These are phyloP conservation scores for Oenanthe oenanthe DNA, from an alignment of 2,113 vertebrate species.

Conservation along the genomic window DNA sequence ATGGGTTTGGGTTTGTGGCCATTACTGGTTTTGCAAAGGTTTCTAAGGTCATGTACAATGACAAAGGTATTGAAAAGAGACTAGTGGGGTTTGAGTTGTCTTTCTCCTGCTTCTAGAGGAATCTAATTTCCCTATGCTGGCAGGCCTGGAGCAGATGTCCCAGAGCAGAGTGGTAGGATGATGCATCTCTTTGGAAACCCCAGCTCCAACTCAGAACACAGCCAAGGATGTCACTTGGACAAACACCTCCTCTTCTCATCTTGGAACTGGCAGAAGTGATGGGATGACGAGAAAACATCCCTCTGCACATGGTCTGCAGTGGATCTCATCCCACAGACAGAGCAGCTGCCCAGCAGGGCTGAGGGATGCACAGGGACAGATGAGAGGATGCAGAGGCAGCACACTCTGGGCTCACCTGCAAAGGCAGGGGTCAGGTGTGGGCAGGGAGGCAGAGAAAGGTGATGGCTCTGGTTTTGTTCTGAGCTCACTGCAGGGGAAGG, in stretches of 20 bases:
- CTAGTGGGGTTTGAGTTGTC: background rate
- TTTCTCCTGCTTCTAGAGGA: background rate
- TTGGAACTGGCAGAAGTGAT: background rate
- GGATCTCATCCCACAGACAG: background rate
- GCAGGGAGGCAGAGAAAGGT: background rate
- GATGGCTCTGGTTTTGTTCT: background rate
- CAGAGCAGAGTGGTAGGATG: background rate
- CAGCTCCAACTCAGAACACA: background rate
- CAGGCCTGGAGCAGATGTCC: background rate
- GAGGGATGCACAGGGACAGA: background rate
- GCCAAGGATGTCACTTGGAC: background rate
- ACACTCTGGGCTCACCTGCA: background rate
- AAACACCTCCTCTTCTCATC: background rate
- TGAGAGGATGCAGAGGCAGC: background rate
- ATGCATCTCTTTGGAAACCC: background rate
- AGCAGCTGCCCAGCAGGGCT: background rate
- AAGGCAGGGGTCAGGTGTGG: background rate
- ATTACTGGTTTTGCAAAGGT: background rate
- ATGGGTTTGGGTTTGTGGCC: background rate
- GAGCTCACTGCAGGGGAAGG: background rate
- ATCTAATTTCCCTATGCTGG: background rate
- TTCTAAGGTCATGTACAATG: background rate
- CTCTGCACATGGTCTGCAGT: accelerated
- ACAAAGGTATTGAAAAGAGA: background rate
- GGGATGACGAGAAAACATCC: background rate